Base-by-base conservation (phyloP, 2,888 invertebrate species). In the Nomada hirtipes region DNA sequence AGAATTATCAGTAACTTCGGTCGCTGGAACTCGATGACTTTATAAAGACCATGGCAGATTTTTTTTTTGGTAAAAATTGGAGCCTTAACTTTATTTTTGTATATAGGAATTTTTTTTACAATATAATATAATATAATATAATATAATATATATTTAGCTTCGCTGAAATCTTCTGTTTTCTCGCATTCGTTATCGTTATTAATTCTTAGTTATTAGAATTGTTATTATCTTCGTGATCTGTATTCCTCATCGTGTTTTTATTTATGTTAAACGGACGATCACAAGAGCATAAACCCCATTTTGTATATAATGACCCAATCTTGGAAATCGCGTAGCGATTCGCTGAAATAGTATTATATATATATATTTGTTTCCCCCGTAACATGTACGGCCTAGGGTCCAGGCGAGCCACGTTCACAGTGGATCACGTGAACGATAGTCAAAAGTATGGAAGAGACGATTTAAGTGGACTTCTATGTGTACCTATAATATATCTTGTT, bases 71-170 rank as follows among this genome's bases (percentile, higher is more conserved):
- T 92, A 92, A 93, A 93, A 93, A 92, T 91, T 91, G 89, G 89
- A 89, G 92, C 90, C 91, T 92, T 91, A 91, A 91, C 87, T 93
- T 92, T 92, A 92, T 93, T 90, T 71, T 91, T 91, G 91, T 92
- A 91, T 92, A 91, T 92, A 93, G 89, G 91, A 91, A 91, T 92
- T 89, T 93, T 92, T 55, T 92, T 92, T 92, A 91, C 90, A 90
- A 87, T 86, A 86, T 86, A 82, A 44, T 79, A 84, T 82, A 82
- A 85, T 92, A 91, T 90, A 90, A 85, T 88, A 70, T 81, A 83
- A 83, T 85, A 82, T 77, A 85, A 83, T 79, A 86, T 87, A 86
- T 86, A 88, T 89, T 91, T 89, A 91, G 88, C 88, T 91, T 91
- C 88, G 88, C 88, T 90, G 89, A 90, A 91, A 90, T 89, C 85